Percentiles rank a stretch among this genome's conserved stretches.
These are phyloP conservation scores for Columba livia DNA, from an alignment of 2,113 vertebrate species.

Conservation along the genomic window DNA sequence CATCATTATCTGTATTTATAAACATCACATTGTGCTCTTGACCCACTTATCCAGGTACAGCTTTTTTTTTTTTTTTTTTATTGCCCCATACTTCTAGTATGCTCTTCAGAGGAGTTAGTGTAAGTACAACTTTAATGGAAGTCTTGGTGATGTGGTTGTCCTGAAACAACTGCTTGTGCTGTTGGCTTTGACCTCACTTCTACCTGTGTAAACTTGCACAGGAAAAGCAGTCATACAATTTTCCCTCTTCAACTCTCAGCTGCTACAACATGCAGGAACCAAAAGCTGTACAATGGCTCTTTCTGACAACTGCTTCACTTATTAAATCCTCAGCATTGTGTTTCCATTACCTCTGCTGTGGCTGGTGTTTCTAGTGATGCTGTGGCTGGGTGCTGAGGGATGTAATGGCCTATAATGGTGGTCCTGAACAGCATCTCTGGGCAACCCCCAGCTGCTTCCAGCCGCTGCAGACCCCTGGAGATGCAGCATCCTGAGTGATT, in stretches of 20 bases:
- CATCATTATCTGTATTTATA: background rate
- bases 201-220: background rate
- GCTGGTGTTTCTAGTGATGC: rapidly evolving
- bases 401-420: no score
- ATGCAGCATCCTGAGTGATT: no score
- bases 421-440: background rate
- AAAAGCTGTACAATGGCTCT: background rate
- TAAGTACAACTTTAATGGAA: background rate
- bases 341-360: background rate
- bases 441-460: no score
- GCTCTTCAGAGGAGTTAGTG: background rate
- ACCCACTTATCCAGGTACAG: background rate
- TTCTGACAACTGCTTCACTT: background rate
- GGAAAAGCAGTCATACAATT: background rate
- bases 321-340: background rate
- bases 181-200: background rate
- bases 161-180: background rate
- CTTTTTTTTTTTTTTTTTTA: background rate
- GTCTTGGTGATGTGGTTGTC: background rate
- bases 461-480: no score
- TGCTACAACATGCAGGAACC: rapidly evolving
- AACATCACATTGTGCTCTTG: background rate
- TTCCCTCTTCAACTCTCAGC: background rate
- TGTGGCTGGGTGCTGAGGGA: background rate
- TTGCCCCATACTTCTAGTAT: background rate